Base-by-base conservation (phyloP, 2,888 invertebrate genomes). In the Drosophila tanythrix region DNA sequence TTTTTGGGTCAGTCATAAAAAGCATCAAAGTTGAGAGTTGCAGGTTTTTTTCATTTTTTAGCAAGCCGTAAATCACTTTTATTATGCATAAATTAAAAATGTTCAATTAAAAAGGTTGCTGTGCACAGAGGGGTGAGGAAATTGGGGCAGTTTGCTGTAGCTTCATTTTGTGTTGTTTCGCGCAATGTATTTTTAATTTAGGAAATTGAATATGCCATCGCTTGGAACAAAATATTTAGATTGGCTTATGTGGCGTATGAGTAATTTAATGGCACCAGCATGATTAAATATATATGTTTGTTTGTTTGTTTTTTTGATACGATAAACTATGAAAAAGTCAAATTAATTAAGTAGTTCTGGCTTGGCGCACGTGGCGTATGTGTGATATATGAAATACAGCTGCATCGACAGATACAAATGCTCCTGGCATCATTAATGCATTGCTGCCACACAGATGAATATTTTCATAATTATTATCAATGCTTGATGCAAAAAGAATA, bases 31-130 rank as follows among this genome's bases (percentile, higher is more conserved):
- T 75, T 89, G 74, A 79, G 82, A 89, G 82, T 74, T 82, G 50
- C 76, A 83, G 70, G 72, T 77, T 76, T 87, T 87, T 77, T 48
- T 57, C 33, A 33, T 50, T 51, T 73, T 55, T 40, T 10, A 2
- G 65, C 64, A 29, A 56, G 56, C 74, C 71, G 73, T 85, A 84
- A 85, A 85, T 85, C 84, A 75, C 82, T 82, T 89, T 87, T 85
- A 85, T 88, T 87, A 77, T 89, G 88, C 89, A 85, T 85, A 85
- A 89, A 89, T 85, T 85, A 89, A 85, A 84, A 85, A 84, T 82
- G 79, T 84, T 76, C 85, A 85, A 85, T 85, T 85, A 89, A 83
- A 87, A 84, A 74, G 69, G 80, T 55, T 63, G 66, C 63, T 31
- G 38, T 21, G 56, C 38, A 21, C 18, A 52, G 36, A 62, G 6